Conservation (phyloP, 2,888 invertebrate species). For the Netelia melanura region DNA sequence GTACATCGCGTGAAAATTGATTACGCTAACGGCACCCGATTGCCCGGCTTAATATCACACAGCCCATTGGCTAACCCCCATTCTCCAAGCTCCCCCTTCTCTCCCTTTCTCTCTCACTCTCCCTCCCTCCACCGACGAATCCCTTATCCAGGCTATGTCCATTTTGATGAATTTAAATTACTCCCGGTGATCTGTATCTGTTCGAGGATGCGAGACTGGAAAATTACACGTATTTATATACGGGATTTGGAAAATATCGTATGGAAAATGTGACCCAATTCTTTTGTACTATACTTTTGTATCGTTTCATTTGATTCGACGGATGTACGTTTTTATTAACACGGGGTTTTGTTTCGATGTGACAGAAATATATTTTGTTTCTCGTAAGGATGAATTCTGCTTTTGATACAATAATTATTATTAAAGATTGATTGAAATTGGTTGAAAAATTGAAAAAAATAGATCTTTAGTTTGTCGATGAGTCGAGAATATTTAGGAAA, state of each 20-base stretch:
- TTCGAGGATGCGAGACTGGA: slow-evolving; percentile 42
- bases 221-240: slow-evolving; percentile 43
- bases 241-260: background rate
- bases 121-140: background rate
- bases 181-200: slow-evolving; percentile 22
- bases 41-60: slow-evolving; percentile 65
- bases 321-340: no score
- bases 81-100: background rate
- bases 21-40: slow-evolving; percentile 59
- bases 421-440: no score
- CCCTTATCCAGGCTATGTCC: slow-evolving; percentile 29
- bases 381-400: no score
- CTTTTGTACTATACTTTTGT: background rate
- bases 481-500: no score
- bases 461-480: no score
- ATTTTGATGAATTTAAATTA: slow-evolving; percentile 61
- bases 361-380: no score
- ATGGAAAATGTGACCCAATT: background rate
- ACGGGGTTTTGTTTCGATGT: no score
- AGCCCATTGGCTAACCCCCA: slow-evolving; percentile 46
- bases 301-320: no score
- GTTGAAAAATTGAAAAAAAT: no score
- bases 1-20: slow-evolving; percentile 66
- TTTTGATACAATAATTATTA: no score
- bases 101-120: no score